Evolutionary conservation across 1,140 invertebrate genomes (phyloP).

Genomic region (Coenobita brevimanus): DNA sequence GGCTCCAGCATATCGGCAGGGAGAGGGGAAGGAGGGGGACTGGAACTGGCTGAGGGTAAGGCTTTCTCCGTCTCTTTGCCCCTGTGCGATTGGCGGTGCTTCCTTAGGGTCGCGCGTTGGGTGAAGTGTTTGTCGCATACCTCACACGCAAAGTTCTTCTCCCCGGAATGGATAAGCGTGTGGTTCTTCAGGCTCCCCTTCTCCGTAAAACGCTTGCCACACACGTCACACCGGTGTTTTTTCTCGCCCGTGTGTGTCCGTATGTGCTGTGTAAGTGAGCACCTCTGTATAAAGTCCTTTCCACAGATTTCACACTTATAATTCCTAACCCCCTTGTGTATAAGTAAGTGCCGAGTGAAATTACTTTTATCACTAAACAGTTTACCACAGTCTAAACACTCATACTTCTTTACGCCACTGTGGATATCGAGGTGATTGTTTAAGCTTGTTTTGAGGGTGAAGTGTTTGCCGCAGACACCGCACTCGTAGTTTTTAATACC

Average conservation of each 20-base stretch:
- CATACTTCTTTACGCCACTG: not conserved
- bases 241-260: conserved; percentile 1
- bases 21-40: too few relatives aligned
- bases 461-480: not conserved
- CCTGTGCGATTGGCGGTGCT: too few relatives aligned
- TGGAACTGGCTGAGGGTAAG: too few relatives aligned
- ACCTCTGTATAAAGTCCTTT: not conserved
- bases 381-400: not conserved
- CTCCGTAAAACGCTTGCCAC: not conserved
- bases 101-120: not conserved
- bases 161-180: too few relatives aligned
- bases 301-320: conserved; percentile 1
- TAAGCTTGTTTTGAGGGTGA: not conserved
- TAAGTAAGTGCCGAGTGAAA: not conserved
- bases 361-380: not conserved
- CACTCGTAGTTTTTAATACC: not conserved
- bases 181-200: too few relatives aligned
- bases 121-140: too few relatives aligned
- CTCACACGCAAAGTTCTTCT: too few relatives aligned
- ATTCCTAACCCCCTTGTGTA: conserved; percentile 3
- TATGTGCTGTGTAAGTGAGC: not conserved
- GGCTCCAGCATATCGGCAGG: too few relatives aligned
- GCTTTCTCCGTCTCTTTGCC: too few relatives aligned
- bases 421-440: conserved; percentile 8
- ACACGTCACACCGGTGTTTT: not conserved